A percentile compares a stretch with the other conserved stretches of the same genome.
These are phyloP conservation scores for Chaenogobius annularis DNA, from an alignment of 2,113 vertebrate genomes.

Conservation along the genomic window DNA sequence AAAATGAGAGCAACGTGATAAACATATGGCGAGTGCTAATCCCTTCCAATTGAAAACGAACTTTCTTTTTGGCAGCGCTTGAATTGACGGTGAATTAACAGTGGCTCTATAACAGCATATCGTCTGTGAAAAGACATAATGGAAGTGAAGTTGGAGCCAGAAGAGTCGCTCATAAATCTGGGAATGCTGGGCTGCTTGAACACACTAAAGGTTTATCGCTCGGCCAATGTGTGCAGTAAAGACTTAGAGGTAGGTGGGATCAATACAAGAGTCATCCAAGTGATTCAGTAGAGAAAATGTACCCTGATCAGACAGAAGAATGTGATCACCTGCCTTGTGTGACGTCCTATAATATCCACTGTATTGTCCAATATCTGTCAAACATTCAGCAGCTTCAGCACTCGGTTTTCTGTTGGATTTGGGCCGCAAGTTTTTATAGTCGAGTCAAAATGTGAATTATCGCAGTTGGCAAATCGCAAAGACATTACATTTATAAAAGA, in stretches of 20 bases:
- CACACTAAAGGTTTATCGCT: conserved; percentile 60
- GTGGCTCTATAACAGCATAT: conserved; percentile 60
- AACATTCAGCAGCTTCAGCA: neutral
- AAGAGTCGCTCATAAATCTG: conserved; percentile 52
- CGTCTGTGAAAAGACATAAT: conserved; percentile 61
- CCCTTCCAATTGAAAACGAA: neutral
- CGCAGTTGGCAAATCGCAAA: too few relatives aligned
- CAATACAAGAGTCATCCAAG: conserved; percentile 36
- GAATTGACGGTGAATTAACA: conserved; percentile 49
- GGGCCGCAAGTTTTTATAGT: too few relatives aligned
- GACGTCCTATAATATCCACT: neutral
- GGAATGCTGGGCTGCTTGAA: conserved; percentile 32
- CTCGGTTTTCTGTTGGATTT: neutral
- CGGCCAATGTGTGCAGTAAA: conserved; percentile 45
- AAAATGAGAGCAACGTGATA: neutral
- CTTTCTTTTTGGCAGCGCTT: conserved; percentile 38
- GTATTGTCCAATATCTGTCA: too few relatives aligned
- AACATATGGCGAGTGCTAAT: neutral
- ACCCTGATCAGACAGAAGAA: neutral
- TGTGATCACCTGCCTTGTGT: neutral
- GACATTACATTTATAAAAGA: too few relatives aligned
- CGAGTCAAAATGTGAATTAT: too few relatives aligned
- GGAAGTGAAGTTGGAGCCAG: conserved; percentile 54
- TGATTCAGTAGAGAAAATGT: neutral
- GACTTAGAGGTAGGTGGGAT: conserved; percentile 38